phyloP scores from a whole-genome alignment of 2,888 invertebrate species.

The Tachina grossa region DNA sequence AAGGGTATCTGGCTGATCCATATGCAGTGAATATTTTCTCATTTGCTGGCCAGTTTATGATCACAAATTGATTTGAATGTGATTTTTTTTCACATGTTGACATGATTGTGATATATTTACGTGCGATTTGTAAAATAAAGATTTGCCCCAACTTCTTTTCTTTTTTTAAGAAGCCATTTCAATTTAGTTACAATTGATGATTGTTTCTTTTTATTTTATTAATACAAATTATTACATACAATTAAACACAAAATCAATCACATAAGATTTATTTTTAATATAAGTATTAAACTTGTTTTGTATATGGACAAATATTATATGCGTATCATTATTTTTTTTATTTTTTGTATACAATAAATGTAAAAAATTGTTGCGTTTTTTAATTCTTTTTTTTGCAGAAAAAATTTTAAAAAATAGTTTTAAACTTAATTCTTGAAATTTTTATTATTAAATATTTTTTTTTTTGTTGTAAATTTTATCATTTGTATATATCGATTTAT shows the following conservation, averaged over 20 bases:
- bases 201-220: slow-evolving; percentile 26
- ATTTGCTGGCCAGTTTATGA: background rate
- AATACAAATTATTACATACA: slow-evolving; percentile 43
- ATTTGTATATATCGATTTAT: slow-evolving; percentile 18
- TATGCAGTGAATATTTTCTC: background rate
- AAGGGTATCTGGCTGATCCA: background rate
- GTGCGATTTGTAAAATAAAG: background rate
- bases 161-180: background rate
- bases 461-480: slow-evolving; percentile 19
- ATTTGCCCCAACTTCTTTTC: background rate
- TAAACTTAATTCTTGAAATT: background rate
- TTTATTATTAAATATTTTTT: slow-evolving; percentile 68
- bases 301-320: slow-evolving; percentile 43
- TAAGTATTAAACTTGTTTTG: slow-evolving; percentile 16
- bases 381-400: slow-evolving; percentile 10
- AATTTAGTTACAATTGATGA: background rate
- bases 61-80: background rate
- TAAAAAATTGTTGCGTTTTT: slow-evolving; percentile 49
- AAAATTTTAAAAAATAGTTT: slow-evolving; percentile 2
- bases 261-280: slow-evolving; percentile 58
- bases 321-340: background rate
- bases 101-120: background rate
- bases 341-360: slow-evolving; percentile 40
- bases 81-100: background rate
- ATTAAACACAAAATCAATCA: slow-evolving; percentile 63